Evolutionary conservation across 2,888 invertebrate genomes (phyloP), one percentile per base, ranked within the genome.

Genomic region (Ochropleura leucogaster): DNA sequence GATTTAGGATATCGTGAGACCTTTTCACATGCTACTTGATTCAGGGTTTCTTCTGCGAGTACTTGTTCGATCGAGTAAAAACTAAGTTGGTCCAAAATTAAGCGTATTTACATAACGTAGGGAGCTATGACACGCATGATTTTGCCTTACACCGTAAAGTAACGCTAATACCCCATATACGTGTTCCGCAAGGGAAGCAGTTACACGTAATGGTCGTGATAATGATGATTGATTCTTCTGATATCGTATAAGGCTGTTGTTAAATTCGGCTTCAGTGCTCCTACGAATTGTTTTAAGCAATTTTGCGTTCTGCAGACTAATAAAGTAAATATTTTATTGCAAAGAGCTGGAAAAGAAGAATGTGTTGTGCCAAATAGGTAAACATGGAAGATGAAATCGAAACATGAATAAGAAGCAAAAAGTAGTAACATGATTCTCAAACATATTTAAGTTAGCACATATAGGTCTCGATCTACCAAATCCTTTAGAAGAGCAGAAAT

Each of bases 321-420:
- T 85, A 84, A 81, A 77, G 67, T 83, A 74, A 82, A 86, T 87
- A 85, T 87, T 85, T 85, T 82, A 87, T 84, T 72, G 51, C 78
- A 71, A 57, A 49, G 30, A 46, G 57, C 59, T 70, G 51, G 14
- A 42, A 64, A 62, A 71, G 4, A 63, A 12, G 9, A n/a, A n/a
- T 42, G 49, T 68, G 18, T 68, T 63, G 18, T 55, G 44, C 5
- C 49, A 55, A 8, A 4, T 46, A 5, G 12, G 42, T 42, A 75
- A 30, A 44, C 4, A 14, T 63, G 30, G 49, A 0, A 18, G 57
- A 72, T 70, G 40, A 53, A 64, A 42, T 40, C 12, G 30, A 53
- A 30, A 65, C 64, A n/a, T 30, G 3, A 66, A n/a, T 42, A n/a
- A 30, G 16, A 49, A 57, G 9, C 30, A 14, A 10, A 42, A 49